A percentile compares a stretch with the other conserved stretches of the same genome.
phyloP scores from a whole-genome alignment of 1,140 invertebrate genomes.

The Apocrypta bakeri region DNA sequence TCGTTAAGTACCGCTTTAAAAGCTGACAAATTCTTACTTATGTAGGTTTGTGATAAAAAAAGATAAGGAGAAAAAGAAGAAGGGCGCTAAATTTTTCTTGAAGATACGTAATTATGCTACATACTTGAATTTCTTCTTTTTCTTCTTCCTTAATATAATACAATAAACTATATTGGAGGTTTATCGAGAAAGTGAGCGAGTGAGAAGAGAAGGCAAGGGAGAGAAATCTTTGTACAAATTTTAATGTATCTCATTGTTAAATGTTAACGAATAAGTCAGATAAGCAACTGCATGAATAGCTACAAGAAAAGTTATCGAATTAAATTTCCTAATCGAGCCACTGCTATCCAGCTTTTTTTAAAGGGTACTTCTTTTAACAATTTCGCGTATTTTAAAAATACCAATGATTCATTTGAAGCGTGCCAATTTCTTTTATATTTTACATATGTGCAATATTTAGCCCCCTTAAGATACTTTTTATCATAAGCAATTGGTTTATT shows the following conservation, averaged over 20 bases:
- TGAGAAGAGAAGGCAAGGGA: background rate
- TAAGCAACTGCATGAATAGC: slow-evolving; percentile 28
- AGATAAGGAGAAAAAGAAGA: slow-evolving; percentile 44
- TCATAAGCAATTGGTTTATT: slow-evolving; percentile 37
- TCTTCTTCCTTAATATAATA: slow-evolving; percentile 31
- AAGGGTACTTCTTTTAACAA: background rate
- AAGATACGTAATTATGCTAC: slow-evolving; percentile 3
- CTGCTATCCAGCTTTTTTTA: slow-evolving; percentile 7
- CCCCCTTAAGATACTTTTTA: slow-evolving; percentile 26
- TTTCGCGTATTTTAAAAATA: background rate
- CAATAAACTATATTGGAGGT: slow-evolving; percentile 39
- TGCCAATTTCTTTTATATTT: slow-evolving; percentile 41
- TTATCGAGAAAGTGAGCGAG: slow-evolving; percentile 18
- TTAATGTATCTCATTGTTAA: slow-evolving; percentile 51
- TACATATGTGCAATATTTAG: slow-evolving; percentile 42
- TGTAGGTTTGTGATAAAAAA: slow-evolving; percentile 48
- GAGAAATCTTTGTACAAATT: slow-evolving; percentile 52
- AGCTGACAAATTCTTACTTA: slow-evolving; percentile 29
- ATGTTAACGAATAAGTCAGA: slow-evolving; percentile 44
- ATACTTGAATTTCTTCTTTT: slow-evolving; percentile 37
- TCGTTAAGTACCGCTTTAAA: slow-evolving; percentile 54
- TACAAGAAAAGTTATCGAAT: background rate
- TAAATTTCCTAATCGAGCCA: slow-evolving; percentile 1
- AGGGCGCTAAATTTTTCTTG: background rate
- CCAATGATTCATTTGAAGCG: slow-evolving; percentile 26